Percentiles rank a stretch among this genome's conserved stretches.
phyloP scores from a whole-genome alignment of 2,797 vertebrate species.

The Lacerta agilis region DNA sequence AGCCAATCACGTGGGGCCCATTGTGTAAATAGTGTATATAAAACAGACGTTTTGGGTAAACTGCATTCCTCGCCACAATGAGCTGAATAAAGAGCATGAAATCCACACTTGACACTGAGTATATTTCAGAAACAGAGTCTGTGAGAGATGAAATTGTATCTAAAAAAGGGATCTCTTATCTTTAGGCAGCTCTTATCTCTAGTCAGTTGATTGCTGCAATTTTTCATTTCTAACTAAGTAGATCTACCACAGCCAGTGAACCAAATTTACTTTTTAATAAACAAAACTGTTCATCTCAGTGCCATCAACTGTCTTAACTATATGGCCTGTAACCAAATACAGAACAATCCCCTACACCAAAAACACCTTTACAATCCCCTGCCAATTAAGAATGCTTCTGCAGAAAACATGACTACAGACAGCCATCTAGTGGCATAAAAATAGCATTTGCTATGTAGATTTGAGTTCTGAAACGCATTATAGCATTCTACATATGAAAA shows the following conservation, averaged over 20 bases:
- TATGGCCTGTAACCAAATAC: background rate
- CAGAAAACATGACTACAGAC: background rate
- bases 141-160: background rate
- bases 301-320: background rate
- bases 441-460: background rate
- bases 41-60: no score
- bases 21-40: no score
- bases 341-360: no score
- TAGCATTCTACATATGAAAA: background rate
- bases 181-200: background rate
- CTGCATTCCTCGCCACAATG: no score
- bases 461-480: background rate
- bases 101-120: no score
- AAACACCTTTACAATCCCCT: background rate
- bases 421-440: slow-evolving; percentile 35
- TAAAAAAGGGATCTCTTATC: background rate
- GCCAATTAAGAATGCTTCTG: background rate
- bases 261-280: background rate
- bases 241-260: background rate
- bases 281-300: background rate
- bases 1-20: no score
- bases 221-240: background rate
- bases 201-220: background rate
- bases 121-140: background rate
- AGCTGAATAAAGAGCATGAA: no score